Conservation (phyloP, 2,113 vertebrate genomes). For the Clarias macrocephalus region DNA sequence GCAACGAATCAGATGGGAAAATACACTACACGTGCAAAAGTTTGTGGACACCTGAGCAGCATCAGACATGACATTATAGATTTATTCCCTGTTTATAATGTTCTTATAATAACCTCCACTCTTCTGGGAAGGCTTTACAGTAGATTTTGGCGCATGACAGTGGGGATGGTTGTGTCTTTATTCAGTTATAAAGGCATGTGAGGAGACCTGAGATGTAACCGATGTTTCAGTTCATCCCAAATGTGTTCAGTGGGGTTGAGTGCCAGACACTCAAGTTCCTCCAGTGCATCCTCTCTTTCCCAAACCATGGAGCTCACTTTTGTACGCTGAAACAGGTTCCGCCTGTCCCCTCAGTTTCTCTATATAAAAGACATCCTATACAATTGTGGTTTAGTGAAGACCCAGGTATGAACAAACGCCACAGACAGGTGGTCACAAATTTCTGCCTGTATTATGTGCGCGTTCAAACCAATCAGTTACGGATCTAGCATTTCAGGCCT, state of each 20-base stretch:
- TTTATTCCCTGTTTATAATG: not conserved
- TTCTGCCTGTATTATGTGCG: not conserved
- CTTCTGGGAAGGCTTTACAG: not conserved
- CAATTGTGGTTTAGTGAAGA: not conserved
- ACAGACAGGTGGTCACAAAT: not conserved
- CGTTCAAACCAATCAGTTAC: not conserved
- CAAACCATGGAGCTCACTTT: not conserved
- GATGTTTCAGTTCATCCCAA: not conserved
- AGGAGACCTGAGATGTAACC: not conserved
- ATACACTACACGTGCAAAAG: not conserved
- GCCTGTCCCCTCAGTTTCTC: not conserved
- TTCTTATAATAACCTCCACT: not conserved
- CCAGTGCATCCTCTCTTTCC: not conserved
- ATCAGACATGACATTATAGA: not conserved
- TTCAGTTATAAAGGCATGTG: not conserved
- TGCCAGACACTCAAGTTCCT: not conserved
- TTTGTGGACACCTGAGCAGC: not conserved
- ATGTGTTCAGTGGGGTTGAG: not conserved
- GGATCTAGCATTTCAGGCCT: not conserved
- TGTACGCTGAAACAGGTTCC: not conserved
- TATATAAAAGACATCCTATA: not conserved
- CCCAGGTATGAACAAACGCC: not conserved
- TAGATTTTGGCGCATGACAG: too few relatives aligned
- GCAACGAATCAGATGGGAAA: not conserved
- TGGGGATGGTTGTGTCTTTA: not conserved